Conservation (phyloP, 2,797 vertebrate genomes). For the Epinephelus coioides region DNA sequence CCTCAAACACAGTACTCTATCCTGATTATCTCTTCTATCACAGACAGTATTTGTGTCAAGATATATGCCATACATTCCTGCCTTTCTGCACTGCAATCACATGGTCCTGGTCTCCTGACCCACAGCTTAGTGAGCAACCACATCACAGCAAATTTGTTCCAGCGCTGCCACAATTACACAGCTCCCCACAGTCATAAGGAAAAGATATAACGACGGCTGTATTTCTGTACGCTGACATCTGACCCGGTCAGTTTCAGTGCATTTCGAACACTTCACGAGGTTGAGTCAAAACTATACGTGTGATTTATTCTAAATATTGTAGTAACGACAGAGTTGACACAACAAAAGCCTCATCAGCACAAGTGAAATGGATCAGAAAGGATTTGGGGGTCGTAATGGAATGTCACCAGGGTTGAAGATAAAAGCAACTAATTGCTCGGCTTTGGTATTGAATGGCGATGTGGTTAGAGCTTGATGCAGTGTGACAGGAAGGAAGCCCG, state of each 20-base stretch:
- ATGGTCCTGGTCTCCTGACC: slow-evolving; percentile 80
- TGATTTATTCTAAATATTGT: slow-evolving; percentile 29
- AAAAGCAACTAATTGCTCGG: slow-evolving; percentile 82
- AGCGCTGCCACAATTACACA: slow-evolving; percentile 59
- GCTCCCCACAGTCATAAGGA: slow-evolving; percentile 28
- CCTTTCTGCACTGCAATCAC: slow-evolving; percentile 68
- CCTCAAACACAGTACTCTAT: slow-evolving; percentile 4
- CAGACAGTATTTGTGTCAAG: neutral
- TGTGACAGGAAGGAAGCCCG: slow-evolving; percentile 63
- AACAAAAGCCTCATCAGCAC: slow-evolving; percentile 67
- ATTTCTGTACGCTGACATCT: slow-evolving; percentile 12
- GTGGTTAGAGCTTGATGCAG: slow-evolving; percentile 62
- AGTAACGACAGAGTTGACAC: slow-evolving; percentile 36
- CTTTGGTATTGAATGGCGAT: slow-evolving; percentile 67
- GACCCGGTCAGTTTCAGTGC: slow-evolving; percentile 13
- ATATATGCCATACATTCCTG: slow-evolving; percentile 42
- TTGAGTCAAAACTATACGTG: neutral
- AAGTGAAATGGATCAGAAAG: slow-evolving; percentile 69
- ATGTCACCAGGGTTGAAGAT: slow-evolving; percentile 77
- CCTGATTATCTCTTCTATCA: slow-evolving; percentile 1
- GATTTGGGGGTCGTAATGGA: slow-evolving; percentile 77
- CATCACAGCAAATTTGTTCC: slow-evolving; percentile 74
- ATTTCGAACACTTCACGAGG: slow-evolving; percentile 11
- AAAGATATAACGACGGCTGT: slow-evolving; percentile 24
- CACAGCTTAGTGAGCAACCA: slow-evolving; percentile 59